These are phyloP conservation scores for Meloidogyne chitwoodi DNA, from an alignment of 1,140 invertebrate species.

Conservation along the genomic window DNA sequence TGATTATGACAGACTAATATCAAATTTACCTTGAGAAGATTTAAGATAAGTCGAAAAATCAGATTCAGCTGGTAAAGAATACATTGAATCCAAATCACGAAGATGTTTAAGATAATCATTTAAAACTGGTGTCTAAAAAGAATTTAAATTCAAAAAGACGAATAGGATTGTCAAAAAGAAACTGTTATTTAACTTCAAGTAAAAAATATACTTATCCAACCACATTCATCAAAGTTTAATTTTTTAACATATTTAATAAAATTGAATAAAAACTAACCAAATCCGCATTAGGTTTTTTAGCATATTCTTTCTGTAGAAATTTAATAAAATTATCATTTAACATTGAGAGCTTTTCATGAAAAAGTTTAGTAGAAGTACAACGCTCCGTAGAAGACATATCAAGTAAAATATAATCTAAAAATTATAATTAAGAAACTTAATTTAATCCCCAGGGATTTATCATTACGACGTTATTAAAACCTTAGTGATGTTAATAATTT, in stretches of 20 bases:
- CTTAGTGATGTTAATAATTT: too few relatives aligned
- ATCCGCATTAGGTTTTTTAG: not conserved
- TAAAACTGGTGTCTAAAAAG: not conserved
- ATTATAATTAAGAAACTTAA: not conserved
- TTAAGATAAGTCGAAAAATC: not conserved
- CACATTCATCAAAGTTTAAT: too few relatives aligned
- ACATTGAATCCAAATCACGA: slow-evolving; percentile 8
- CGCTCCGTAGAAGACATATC: not conserved
- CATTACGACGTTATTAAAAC: too few relatives aligned
- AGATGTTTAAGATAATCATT: slow-evolving; percentile 17
- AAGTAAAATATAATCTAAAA: not conserved
- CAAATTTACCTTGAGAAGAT: not conserved
- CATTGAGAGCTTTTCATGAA: slow-evolving; percentile 12
- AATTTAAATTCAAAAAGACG: too few relatives aligned
- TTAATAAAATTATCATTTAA: slow-evolving; percentile 16
- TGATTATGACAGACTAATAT: too few relatives aligned
- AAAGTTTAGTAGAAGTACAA: not conserved
- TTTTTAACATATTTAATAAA: too few relatives aligned
- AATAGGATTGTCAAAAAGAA: too few relatives aligned
- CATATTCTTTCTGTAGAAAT: slow-evolving; percentile 9
- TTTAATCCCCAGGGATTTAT: too few relatives aligned
- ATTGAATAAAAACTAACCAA: not conserved
- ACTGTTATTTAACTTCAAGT: too few relatives aligned
- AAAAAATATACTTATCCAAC: too few relatives aligned
- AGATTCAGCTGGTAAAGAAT: not conserved